Evolutionary conservation across 2,797 vertebrate genomes (phyloP), one percentile per base, ranked within the genome.

Genomic region (Pseudomugil gertrudae): DNA sequence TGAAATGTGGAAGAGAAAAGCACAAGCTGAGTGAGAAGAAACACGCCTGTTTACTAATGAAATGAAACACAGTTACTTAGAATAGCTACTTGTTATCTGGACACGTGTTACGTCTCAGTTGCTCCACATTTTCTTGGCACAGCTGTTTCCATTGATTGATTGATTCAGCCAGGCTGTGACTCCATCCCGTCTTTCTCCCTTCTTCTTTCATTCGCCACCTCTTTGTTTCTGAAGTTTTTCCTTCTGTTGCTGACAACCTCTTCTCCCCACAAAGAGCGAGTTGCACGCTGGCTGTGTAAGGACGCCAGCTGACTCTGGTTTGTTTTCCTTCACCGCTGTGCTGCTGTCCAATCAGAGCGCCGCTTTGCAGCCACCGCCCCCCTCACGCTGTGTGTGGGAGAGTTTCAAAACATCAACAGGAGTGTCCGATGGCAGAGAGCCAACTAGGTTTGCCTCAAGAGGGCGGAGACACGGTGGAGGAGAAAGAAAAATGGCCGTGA

Each of bases 391-490:
- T 87, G 85, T 85, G 80, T 91, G 89, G 89, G 83, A 48, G 75
- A 52, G 87, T 91, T 91, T 91, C 89, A 91, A 92, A 92, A 92
- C 87, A 90, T 84, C 70, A 24, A 74, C 79, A 80, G 84, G 83
- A 75, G 73, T 83, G 84, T 88, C 76, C 19, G 23, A 48, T 87
- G 89, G 90, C 91, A 87, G 40, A 32, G 7, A 67, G 88, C 90
- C 89, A 90, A 78, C 60, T 26, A 76, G 81, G 71, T 61, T 82
- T 77, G 63, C 80, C 65, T 47, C 9, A 50, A 67, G 74, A 76
- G 71, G 83, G 86, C 21, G 66, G 79, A 68, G 82, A 60, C 1
- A 33, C 2, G 5, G 1, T 11, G 57, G 7, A 66, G 57, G 7
- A 66, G 65, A 60, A 60, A 47, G 19, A 58, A 62, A 63, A 75